Evolutionary conservation across 2,797 vertebrate species (phyloP).

Genomic region (Leucoraja ocellata): DNA sequence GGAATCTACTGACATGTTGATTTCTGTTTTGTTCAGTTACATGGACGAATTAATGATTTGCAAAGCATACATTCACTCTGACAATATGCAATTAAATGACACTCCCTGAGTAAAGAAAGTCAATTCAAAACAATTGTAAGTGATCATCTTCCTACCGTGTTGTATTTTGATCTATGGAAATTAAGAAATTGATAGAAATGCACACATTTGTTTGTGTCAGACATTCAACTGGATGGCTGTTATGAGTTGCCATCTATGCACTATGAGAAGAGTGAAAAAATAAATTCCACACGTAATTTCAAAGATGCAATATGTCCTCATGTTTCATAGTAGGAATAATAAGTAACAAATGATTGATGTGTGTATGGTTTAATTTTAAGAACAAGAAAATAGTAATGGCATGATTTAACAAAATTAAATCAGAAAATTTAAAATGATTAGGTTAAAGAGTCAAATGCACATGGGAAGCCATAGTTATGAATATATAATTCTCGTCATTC

Average conservation of each 20-base stretch:
- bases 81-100: conserved; percentile 59
- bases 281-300: not conserved
- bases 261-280: not conserved
- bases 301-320: not conserved
- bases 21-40: conserved; percentile 46
- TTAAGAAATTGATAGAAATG: not conserved
- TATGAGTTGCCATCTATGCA: not conserved
- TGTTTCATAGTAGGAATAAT: not conserved
- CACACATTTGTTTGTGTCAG: not conserved
- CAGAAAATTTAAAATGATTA: not conserved
- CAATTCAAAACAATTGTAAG: conserved; percentile 65
- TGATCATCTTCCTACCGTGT: conserved; percentile 59
- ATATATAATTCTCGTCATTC: not conserved
- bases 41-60: conserved; percentile 62
- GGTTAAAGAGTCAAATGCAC: not conserved
- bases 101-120: conserved; percentile 57
- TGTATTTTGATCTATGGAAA: conserved; percentile 54
- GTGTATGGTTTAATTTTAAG: not conserved
- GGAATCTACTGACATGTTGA: conserved; percentile 13
- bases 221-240: not conserved
- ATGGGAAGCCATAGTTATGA: not conserved
- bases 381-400: not conserved
- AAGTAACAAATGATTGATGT: not conserved
- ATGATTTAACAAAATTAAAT: not conserved
- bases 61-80: conserved; percentile 45